Base-by-base conservation (phyloP, 2,113 vertebrate species). In the Sigmodon hispidus region DNA sequence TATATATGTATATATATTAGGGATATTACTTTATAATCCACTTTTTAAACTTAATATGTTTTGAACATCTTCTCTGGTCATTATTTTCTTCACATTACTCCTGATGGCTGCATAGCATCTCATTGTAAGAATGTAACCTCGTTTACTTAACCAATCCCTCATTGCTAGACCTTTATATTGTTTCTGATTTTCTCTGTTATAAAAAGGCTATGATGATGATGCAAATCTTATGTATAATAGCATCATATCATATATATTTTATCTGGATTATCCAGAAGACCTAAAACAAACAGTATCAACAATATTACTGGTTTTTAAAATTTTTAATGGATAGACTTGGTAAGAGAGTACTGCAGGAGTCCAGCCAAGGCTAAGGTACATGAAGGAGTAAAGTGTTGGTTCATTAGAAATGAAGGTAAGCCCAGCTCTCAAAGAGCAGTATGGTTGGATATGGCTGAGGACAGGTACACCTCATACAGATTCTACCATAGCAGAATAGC, bases 151-250 rank as follows among this genome's bases (percentile, higher is more conserved):
- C 67, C 61, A 69, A 80, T 95, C 24, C 26, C 52, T 93, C 90
- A 69, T 21, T 85, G 70, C 45, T 90, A 96, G 84, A 81, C 72
- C 95, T 87, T 91, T 59, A 91, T 93, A 57, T 61, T 76, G 57
- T 80, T 96, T 79, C 73, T 63, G 61, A 31, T 91, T 96, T 97
- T 96, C 90, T 90, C 45, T 95, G 77, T 89, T 96, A 91, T 70
- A 89, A 93, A 80, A 43, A 93, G 72, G 36, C 61, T 48, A 4
- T 81, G 88, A 63, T 92, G 80, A 95, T 91, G 90, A 89, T 79
- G 72, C 90, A 90, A 81, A 73, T 96, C 70, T 97, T 90, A 77
- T 80, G 93, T 94, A 85, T 73, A 95, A 93, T 22, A 69, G 61
- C 77, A 86, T 73, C 85, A 92, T 79, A 85, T 93, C 7, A n/a